Evolutionary conservation across 2,888 invertebrate genomes (phyloP).

Genomic region (Bombyx huttoni): DNA sequence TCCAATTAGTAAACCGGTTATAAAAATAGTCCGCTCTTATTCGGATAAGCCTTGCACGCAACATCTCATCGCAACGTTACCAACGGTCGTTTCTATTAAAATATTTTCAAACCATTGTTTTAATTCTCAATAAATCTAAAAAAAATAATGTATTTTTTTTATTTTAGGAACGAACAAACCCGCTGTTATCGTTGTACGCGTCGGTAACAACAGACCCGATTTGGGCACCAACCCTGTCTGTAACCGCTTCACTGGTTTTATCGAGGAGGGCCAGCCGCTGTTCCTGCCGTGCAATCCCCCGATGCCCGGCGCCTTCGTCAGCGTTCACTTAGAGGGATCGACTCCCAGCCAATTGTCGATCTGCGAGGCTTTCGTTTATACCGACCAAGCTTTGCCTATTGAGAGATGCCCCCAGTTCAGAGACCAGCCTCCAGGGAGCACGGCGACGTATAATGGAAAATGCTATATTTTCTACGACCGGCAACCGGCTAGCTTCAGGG

Average conservation of each 20-base stretch:
- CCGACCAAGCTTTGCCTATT: slow-evolving; percentile 90
- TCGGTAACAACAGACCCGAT: slow-evolving; percentile 94
- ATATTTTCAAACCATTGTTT: too few species aligned
- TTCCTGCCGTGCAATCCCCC: slow-evolving; percentile 95
- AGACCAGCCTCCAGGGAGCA: slow-evolving; percentile 92
- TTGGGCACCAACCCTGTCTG: slow-evolving; percentile 93
- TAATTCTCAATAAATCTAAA: too few species aligned
- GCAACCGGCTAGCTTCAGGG: slow-evolving; percentile 85
- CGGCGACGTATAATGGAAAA: slow-evolving; percentile 94
- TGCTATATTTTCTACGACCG: slow-evolving; percentile 95
- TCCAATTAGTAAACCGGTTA: too few species aligned
- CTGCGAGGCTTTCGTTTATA: slow-evolving; percentile 95
- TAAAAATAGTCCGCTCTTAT: too few species aligned
- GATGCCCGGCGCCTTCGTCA: slow-evolving; percentile 95
- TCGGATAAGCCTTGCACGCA: too few species aligned
- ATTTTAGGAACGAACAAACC: slow-evolving; percentile 76
- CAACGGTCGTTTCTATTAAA: too few species aligned
- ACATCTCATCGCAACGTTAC: too few species aligned
- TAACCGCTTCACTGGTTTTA: slow-evolving; percentile 87
- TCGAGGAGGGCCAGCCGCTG: slow-evolving; percentile 91
- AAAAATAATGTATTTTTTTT: neutral
- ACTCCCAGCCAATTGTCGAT: slow-evolving; percentile 85
- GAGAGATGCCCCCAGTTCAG: slow-evolving; percentile 93
- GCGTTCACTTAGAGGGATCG: slow-evolving; percentile 88
- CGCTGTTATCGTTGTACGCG: slow-evolving; percentile 89